Conservation (phyloP, 1,140 invertebrate genomes). For the Drosophila grimshawi region DNA sequence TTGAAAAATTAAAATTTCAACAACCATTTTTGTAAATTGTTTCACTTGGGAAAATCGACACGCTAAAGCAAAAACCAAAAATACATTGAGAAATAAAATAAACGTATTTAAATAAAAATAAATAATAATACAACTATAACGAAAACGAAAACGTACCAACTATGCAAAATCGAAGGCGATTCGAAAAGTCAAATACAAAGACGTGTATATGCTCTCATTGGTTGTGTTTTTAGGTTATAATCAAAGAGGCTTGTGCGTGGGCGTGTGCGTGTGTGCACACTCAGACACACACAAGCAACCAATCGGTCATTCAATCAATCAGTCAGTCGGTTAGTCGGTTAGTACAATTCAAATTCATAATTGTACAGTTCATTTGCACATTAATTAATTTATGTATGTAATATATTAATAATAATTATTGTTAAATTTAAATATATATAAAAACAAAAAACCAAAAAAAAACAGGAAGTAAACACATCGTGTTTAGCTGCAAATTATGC, state of each 20-base stretch:
- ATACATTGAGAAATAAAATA: slow-evolving; percentile 45
- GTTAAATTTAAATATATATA: slow-evolving; percentile 8
- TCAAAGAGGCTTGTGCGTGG: slow-evolving; percentile 64
- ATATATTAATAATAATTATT: slow-evolving; percentile 38
- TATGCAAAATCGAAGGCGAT: slow-evolving; percentile 50
- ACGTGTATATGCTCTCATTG: slow-evolving; percentile 84
- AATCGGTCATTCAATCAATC: slow-evolving; percentile 65
- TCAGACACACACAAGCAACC: slow-evolving; percentile 44
- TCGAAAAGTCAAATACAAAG: slow-evolving; percentile 79
- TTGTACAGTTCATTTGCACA: slow-evolving; percentile 76
- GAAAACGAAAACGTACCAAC: slow-evolving; percentile 49
- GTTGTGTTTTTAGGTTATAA: slow-evolving; percentile 85
- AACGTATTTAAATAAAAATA: slow-evolving; percentile 51
- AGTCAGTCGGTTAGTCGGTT: slow-evolving; percentile 47
- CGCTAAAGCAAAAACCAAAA: slow-evolving; percentile 69
- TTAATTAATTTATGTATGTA: slow-evolving; percentile 54
- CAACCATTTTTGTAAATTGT: slow-evolving; percentile 79
- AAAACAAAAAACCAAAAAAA: neutral
- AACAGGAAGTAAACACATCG: slow-evolving; percentile 22
- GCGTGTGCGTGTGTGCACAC: slow-evolving; percentile 37
- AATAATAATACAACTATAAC: slow-evolving; percentile 46
- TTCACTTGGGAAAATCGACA: slow-evolving; percentile 83
- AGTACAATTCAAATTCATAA: slow-evolving; percentile 40
- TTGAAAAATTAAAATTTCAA: slow-evolving; percentile 65
- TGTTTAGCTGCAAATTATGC: slow-evolving; percentile 63